phyloP scores from a whole-genome alignment of 2,113 vertebrate genomes.

The Cottus gobio region DNA sequence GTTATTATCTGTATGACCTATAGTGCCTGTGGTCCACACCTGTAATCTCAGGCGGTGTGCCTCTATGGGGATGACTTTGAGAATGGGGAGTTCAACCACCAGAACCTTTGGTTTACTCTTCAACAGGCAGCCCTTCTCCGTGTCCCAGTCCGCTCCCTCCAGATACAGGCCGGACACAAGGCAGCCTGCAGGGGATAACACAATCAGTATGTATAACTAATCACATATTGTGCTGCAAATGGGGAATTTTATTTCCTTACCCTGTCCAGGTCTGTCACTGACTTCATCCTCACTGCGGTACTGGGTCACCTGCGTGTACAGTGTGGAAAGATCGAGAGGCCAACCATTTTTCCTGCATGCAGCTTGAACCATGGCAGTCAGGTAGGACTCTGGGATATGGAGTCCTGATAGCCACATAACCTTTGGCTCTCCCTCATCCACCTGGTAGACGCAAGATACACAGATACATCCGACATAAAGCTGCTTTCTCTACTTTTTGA shows the following conservation, averaged over 20 bases:
- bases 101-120: constrained; percentile 90
- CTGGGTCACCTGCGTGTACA: constrained; percentile 94
- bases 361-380: constrained; percentile 93
- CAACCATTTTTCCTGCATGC: constrained; percentile 92
- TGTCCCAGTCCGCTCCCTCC: constrained; percentile 95
- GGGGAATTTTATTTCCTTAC: constrained; percentile 66
- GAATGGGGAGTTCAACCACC: constrained; percentile 88
- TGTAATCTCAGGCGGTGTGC: constrained; percentile 86
- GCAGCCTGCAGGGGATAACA: constrained; percentile 83
- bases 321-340: constrained; percentile 93
- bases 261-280: constrained; percentile 83
- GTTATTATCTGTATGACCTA: not conserved
- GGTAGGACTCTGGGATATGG: constrained; percentile 80
- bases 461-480: not conserved
- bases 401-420: constrained; percentile 11
- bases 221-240: not conserved
- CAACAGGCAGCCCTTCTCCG: constrained; percentile 83
- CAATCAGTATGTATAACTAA: constrained; percentile 1
- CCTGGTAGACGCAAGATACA: constrained; percentile 76
- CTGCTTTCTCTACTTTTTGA: not conserved
- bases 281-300: constrained; percentile 86
- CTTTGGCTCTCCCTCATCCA: constrained; percentile 67
- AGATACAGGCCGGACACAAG: constrained; percentile 92
- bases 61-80: constrained; percentile 92
- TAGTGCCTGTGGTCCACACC: constrained; percentile 73